Base-by-base conservation (phyloP, 2,797 vertebrate genomes). In the Coendou prehensilis region DNA sequence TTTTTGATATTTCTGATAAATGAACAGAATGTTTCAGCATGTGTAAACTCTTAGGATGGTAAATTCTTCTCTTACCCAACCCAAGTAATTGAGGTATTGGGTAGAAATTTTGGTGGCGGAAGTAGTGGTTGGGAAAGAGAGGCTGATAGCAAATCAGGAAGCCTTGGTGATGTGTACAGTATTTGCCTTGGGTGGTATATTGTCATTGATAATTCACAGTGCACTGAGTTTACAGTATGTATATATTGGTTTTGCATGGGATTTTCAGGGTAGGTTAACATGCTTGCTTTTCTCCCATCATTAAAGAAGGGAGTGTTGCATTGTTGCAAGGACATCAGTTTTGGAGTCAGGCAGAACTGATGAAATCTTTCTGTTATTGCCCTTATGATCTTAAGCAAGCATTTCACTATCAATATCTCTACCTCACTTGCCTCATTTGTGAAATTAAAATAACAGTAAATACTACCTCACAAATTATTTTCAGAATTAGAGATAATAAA, bases 1-100 rank as follows among this genome's bases (percentile, higher is more conserved):
- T 93, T 22, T 81, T 88, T 87, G 85, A 81, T 67, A 79, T n/a
- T 89, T 89, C 47, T 87, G 17, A 64, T 57, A 81, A 57, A 64
- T 45, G 37, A 75, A 3, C n/a, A 79, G 30, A 22, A 41, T 14
- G 5, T 83, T 93, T 79, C 57, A 83, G 0, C 26, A 63, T 54
- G 33, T 57, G 69, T 37, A 87, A 37, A 67, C 45, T 76, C 41
- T 10, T 2, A 23, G 22, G 9, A 3, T 64, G 54, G 26, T 81
- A 33, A 57, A 30, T 78, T 96, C 30, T 26, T 93, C 18, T 93
- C 23, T 71, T 73, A 67, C 76, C 37, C 14, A 81, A 52, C 14
- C 8, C 63, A 22, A 41, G 33, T 57, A 81, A 52, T 2, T 86
- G 54, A 61, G 26, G 1, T 56, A 56, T 69, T 87, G 5, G 8